Conservation (phyloP, 1,140 invertebrate genomes). For the Lanistes nyassanus region DNA sequence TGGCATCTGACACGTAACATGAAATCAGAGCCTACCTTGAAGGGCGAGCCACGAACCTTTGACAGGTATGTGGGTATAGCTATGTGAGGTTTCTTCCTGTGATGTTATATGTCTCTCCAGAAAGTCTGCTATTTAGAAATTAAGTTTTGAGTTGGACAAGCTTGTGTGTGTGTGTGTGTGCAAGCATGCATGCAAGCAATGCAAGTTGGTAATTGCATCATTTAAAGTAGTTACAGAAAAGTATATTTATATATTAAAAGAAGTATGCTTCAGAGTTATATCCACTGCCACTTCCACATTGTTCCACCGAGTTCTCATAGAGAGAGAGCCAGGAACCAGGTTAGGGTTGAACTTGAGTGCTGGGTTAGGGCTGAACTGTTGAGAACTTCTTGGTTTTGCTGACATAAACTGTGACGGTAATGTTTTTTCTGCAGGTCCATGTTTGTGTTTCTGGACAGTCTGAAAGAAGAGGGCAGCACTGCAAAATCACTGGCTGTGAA, state of each 20-base stretch:
- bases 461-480: constrained; percentile 77
- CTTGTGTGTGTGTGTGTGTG: background rate
- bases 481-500: constrained; percentile 78
- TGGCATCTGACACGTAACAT: constrained; percentile 83
- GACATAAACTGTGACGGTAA: background rate
- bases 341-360: too few relatives aligned
- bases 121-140: background rate
- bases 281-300: too few relatives aligned
- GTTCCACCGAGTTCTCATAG: too few relatives aligned
- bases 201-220: too few relatives aligned
- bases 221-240: too few relatives aligned
- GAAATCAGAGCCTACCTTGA: constrained; percentile 66
- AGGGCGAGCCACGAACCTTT: constrained; percentile 70
- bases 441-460: constrained; percentile 81
- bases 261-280: too few relatives aligned
- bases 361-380: background rate
- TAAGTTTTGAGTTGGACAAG: background rate
- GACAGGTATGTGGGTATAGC: constrained; percentile 66
- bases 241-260: too few relatives aligned
- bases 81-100: background rate
- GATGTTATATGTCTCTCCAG: background rate
- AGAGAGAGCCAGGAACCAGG: background rate
- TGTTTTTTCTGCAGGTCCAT: constrained; percentile 72
- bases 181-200: background rate
- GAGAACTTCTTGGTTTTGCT: background rate